These are phyloP conservation scores for Garra rufa DNA, from an alignment of 2,113 vertebrate genomes.

Conservation along the genomic window DNA sequence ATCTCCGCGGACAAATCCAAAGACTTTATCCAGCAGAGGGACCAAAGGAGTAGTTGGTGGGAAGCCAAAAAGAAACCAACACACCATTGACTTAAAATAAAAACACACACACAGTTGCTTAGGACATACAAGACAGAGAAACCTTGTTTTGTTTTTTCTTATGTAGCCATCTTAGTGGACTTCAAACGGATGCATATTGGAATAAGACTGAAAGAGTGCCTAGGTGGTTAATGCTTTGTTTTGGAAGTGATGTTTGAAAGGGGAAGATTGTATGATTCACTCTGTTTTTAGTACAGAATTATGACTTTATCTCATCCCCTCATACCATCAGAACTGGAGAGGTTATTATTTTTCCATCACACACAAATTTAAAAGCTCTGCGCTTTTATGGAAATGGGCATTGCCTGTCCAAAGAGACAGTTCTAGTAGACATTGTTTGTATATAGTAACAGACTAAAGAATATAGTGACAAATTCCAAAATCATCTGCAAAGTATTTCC, in stretches of 20 bases:
- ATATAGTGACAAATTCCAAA: slow-evolving; percentile 62
- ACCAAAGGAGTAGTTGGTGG: slow-evolving; percentile 47
- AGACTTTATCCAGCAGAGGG: slow-evolving; percentile 52
- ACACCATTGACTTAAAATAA: neutral
- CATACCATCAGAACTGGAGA: slow-evolving; percentile 64
- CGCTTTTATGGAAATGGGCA: slow-evolving; percentile 76
- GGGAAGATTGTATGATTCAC: slow-evolving; percentile 42
- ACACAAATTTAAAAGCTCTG: slow-evolving; percentile 67
- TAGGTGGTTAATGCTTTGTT: slow-evolving; percentile 30
- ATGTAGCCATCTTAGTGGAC: slow-evolving; percentile 1
- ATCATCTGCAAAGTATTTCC: slow-evolving; percentile 60
- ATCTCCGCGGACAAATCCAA: slow-evolving; percentile 56
- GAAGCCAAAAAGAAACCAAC: slow-evolving; percentile 36
- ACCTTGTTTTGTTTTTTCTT: neutral
- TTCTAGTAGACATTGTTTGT: slow-evolving; percentile 68
- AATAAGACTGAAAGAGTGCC: slow-evolving; percentile 43
- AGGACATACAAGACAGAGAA: neutral
- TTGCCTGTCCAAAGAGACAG: slow-evolving; percentile 69
- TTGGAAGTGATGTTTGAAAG: slow-evolving; percentile 26
- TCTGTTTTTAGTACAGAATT: slow-evolving; percentile 19
- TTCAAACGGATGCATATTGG: slow-evolving; percentile 35
- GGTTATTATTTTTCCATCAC: slow-evolving; percentile 60
- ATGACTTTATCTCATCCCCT: slow-evolving; percentile 19
- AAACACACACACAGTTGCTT: neutral
- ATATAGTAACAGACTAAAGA: slow-evolving; percentile 67